Evolutionary conservation across 2,888 invertebrate species (phyloP).

Genomic region (Conops quadrifasciatus): DNA sequence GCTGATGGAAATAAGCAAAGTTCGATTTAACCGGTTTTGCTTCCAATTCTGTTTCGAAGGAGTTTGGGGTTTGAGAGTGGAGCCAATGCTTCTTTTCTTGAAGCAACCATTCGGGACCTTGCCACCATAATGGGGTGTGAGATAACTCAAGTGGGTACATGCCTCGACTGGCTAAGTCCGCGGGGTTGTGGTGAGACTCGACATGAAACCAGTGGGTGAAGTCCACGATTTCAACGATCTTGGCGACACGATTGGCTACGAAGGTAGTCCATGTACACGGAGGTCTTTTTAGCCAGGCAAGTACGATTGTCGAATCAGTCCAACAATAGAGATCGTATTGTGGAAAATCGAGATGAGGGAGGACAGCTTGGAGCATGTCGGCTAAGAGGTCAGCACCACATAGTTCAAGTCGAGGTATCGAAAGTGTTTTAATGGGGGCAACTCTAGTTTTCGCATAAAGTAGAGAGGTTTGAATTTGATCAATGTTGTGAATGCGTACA

Average conservation of each 20-base stretch:
- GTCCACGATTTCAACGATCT: slow-evolving; percentile 28
- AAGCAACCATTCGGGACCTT: slow-evolving; percentile 27
- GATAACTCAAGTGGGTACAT: slow-evolving; percentile 28
- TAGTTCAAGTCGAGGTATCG: slow-evolving; percentile 36
- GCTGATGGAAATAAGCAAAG: slow-evolving; percentile 10
- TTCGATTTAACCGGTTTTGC: slow-evolving; percentile 6
- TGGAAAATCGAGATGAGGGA: slow-evolving; percentile 10
- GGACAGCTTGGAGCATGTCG: slow-evolving; percentile 15
- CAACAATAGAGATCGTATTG: slow-evolving; percentile 14
- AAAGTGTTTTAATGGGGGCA: slow-evolving; percentile 35
- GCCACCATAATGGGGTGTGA: slow-evolving; percentile 34
- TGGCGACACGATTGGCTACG: slow-evolving; percentile 34
- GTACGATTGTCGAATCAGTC: slow-evolving; percentile 35
- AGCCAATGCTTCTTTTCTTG: not conserved
- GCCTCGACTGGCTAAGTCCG: slow-evolving; percentile 39
- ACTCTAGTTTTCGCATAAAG: slow-evolving; percentile 35
- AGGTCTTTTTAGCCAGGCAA: slow-evolving; percentile 33
- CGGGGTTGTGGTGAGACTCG: slow-evolving; percentile 35
- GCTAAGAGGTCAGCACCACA: slow-evolving; percentile 38
- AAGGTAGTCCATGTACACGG: slow-evolving; percentile 38
- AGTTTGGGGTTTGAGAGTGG: not conserved
- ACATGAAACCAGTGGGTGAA: slow-evolving; percentile 38
- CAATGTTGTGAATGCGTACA: not conserved
- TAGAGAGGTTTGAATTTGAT: not conserved
- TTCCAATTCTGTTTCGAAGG: slow-evolving; percentile 12